A percentile compares a stretch with the other conserved stretches of the same genome.
Conservation (phyloP, 2,797 vertebrate species). For the Hypotaenidia philippensis region DNA sequence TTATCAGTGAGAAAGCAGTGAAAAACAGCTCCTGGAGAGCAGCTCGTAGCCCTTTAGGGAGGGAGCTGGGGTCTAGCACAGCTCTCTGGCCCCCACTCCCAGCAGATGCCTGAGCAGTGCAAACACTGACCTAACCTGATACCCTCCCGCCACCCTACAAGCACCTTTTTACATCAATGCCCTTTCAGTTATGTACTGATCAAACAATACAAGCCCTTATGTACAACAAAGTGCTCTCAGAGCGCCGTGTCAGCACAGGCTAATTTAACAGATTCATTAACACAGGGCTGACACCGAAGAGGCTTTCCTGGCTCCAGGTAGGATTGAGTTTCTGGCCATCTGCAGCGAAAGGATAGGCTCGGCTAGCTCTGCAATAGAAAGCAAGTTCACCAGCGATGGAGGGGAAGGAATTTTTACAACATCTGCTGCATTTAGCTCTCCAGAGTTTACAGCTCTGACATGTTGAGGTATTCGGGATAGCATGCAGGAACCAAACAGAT, state of each 20-base stretch:
- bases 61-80: background rate
- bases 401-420: conserved; percentile 50
- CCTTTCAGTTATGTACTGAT: conserved; percentile 66
- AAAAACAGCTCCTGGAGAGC: background rate
- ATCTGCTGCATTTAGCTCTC: conserved; percentile 55
- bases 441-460: conserved; percentile 54
- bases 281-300: conserved; percentile 70
- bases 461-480: conserved; percentile 35
- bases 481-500: background rate
- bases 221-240: conserved; percentile 75
- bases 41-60: conserved; percentile 18
- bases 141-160: conserved; percentile 50
- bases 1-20: background rate
- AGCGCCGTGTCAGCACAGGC: conserved; percentile 69
- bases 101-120: background rate
- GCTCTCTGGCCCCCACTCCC: background rate
- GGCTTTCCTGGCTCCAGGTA: conserved; percentile 52
- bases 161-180: conserved; percentile 68
- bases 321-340: conserved; percentile 75
- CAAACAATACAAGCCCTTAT: conserved; percentile 75
- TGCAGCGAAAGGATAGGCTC: conserved; percentile 57
- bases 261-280: conserved; percentile 81
- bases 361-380: conserved; percentile 24
- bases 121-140: conserved; percentile 66
- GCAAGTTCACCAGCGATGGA: background rate